These are phyloP conservation scores for Argya squamiceps DNA, from an alignment of 2,797 vertebrate species.

Conservation along the genomic window DNA sequence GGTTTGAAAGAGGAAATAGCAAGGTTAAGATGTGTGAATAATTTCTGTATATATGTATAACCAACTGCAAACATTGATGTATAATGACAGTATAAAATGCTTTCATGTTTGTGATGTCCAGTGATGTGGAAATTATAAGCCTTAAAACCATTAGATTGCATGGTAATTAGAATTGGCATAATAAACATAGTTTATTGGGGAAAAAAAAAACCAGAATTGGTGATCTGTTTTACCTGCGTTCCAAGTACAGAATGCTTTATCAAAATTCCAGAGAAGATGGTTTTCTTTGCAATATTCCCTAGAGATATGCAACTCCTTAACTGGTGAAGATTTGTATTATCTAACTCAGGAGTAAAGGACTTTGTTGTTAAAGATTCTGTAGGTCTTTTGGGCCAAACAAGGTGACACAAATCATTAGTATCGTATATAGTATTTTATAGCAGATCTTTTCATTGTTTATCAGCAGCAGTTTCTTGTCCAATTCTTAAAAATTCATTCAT, in stretches of 20 bases:
- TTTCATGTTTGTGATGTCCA: constrained; percentile 89
- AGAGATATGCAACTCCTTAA: not conserved
- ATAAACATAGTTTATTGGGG: constrained; percentile 91
- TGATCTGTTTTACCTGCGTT: constrained; percentile 77
- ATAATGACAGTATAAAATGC: constrained; percentile 87
- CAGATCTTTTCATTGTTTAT: constrained; percentile 15
- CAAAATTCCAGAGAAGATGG: not conserved
- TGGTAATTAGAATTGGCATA: constrained; percentile 89
- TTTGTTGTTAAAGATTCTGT: not conserved
- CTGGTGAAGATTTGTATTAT: constrained; percentile 19
- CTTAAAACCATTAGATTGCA: constrained; percentile 94
- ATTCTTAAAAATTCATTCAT: constrained; percentile 29
- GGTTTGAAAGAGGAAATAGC: constrained; percentile 78
- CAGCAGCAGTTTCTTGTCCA: not conserved
- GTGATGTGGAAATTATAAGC: constrained; percentile 90
- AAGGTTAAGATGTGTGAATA: constrained; percentile 84
- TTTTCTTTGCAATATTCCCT: not conserved
- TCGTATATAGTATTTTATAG: not conserved
- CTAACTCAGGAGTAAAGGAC: not conserved
- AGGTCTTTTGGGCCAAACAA: not conserved
- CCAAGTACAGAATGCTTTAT: constrained; percentile 40
- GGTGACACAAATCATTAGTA: not conserved
- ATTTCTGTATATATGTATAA: constrained; percentile 92
- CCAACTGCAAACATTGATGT: constrained; percentile 84
- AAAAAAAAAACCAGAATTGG: constrained; percentile 76